Conservation (phyloP, 2,113 vertebrate species). For the Anarrhichthys ocellatus region DNA sequence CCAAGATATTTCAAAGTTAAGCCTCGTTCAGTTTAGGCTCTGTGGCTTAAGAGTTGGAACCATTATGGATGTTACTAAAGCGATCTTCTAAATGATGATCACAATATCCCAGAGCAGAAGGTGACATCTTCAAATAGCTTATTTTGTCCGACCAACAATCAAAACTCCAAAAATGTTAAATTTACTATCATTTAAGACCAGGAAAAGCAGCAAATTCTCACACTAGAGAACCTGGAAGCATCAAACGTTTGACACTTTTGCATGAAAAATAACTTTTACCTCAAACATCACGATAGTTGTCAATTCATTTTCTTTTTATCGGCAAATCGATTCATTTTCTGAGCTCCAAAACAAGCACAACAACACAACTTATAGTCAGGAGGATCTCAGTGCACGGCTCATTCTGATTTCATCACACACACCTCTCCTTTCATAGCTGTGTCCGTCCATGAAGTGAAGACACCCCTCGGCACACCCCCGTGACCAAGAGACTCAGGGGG, state of each 20-base stretch:
- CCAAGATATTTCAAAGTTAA: not conserved
- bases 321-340: not conserved
- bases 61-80: not conserved
- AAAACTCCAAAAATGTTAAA: not conserved
- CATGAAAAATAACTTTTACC: not conserved
- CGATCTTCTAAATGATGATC: not conserved
- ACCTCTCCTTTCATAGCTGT: conserved; percentile 14
- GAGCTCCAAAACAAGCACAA: not conserved
- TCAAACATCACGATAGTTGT: not conserved
- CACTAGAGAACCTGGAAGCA: not conserved
- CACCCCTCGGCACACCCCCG: conserved; percentile 2
- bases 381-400: not conserved
- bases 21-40: not conserved
- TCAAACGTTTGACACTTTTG: not conserved
- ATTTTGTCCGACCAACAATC: not conserved
- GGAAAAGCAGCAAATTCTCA: not conserved
- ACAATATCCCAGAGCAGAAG: not conserved
- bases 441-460: conserved; percentile 15
- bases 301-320: not conserved
- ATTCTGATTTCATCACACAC: conserved; percentile 1
- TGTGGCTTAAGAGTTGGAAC: not conserved
- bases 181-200: not conserved
- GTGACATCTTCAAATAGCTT: not conserved
- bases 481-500: conserved; percentile 47
- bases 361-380: not conserved